These are phyloP conservation scores for Spodoptera littoralis DNA, from an alignment of 2,888 invertebrate genomes.

Conservation along the genomic window DNA sequence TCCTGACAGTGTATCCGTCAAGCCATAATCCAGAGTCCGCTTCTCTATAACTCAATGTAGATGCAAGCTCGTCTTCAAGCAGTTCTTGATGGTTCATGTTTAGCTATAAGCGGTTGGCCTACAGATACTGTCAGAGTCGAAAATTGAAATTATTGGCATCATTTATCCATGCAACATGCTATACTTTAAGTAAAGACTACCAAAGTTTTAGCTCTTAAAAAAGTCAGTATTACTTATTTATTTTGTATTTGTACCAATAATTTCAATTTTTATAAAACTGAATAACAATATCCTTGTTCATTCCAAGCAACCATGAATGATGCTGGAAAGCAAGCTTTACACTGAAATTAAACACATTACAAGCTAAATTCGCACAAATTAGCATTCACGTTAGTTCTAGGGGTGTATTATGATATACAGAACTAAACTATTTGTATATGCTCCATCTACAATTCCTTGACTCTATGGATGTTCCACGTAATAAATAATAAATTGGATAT, in stretches of 20 bases:
- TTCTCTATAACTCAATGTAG: slow-evolving; percentile 19
- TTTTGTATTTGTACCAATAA: slow-evolving; percentile 3
- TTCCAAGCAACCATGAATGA: slow-evolving; percentile 15
- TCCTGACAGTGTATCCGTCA: slow-evolving; percentile 36
- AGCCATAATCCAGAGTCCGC: slow-evolving; percentile 44
- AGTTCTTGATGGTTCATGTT: slow-evolving; percentile 10
- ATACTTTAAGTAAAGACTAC: too few species aligned
- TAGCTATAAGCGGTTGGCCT: slow-evolving; percentile 47
- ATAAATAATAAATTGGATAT: too few species aligned
- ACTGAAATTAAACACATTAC: slow-evolving; percentile 1
- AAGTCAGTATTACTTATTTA: too few species aligned
- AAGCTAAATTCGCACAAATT: too few species aligned
- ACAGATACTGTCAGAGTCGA: slow-evolving; percentile 38
- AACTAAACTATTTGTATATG: too few species aligned
- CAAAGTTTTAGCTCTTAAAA: too few species aligned
- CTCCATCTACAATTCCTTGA: too few species aligned
- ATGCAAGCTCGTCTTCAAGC: slow-evolving; percentile 34
- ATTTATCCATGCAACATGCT: neutral
- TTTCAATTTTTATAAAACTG: slow-evolving; percentile 10
- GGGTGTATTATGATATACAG: too few species aligned
- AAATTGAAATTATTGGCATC: slow-evolving; percentile 26
- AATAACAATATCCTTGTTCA: neutral
- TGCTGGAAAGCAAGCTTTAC: slow-evolving; percentile 39
- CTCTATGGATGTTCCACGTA: too few species aligned
- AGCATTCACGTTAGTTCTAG: too few species aligned